A percentile compares a stretch with the other conserved stretches of the same genome.
Evolutionary conservation across 2,113 vertebrate species (phyloP).

Genomic region (human): GRCh38 chr15:97835501-97836000

Average conservation of each 20-base stretch:
- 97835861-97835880: not conserved
- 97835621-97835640: not conserved
- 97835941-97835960: not conserved
- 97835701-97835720: not conserved
- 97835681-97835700: accelerated
- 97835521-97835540: not conserved
- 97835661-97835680: not conserved
- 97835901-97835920: not conserved
- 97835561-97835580: not conserved
- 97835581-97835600: not conserved
- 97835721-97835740: accelerated
- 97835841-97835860: not conserved
- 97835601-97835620: not conserved
- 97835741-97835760: not conserved
- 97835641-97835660: not conserved
- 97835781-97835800: not conserved
- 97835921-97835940: not conserved
- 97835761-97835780: not conserved
- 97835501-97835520: not conserved
- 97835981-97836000: not conserved
- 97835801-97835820: not conserved
- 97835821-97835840: not conserved
- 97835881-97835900: too few species aligned
- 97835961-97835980: not conserved
- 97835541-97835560: not conserved